Base-by-base conservation (phyloP, 2,113 vertebrate species). In the Pleuronectes platessa region DNA sequence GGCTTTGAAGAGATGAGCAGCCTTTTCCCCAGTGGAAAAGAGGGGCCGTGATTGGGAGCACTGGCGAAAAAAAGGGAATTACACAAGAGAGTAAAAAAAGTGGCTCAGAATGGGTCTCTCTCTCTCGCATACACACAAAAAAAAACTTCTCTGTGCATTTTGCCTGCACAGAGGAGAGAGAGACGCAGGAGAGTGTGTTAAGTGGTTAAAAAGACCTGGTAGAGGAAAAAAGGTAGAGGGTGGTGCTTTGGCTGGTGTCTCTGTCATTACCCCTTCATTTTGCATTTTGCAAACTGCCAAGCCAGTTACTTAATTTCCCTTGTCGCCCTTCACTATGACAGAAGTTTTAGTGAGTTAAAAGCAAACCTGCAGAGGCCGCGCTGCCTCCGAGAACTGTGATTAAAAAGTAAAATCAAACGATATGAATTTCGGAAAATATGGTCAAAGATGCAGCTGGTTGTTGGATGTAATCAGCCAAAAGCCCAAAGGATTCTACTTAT, bases 121-220 rank as follows among this genome's bases (percentile, higher is more conserved):
- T 72, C 49, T 74, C 70, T 67, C 60, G 54, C 58, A 72, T 18
- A 8, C 66, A 81, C 26, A 60, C 26, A 61, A 35, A 37, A 74
- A 78, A 65, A 60, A 68, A n/a, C n/a, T n/a, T n/a, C n/a, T n/a
- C n/a, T n/a, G n/a, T n/a, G 68, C 70, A 49, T 83, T 87, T 79
- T 69, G 51, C 26, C 66, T 62, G 65, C 74, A 72, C 78, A 35
- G 61, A 74, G 35, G 42, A 81, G 20, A 74, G 42, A 79, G 20
- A 74, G 60, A 31, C 31, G 63, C 59, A 63, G 17, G 62, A 85
- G 63, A 76, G 64, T 53, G 74, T 81, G 74, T 89, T 73, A 76
- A 90, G 88, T 89, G 85, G 80, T 83, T 87, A 79, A 88, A 87
- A 88, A 91, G 81, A 88, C 80, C 83, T 60, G 70, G 62, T 61